Evolutionary conservation across 2,888 invertebrate genomes (phyloP).

Genomic region (Cephus nigrinus): DNA sequence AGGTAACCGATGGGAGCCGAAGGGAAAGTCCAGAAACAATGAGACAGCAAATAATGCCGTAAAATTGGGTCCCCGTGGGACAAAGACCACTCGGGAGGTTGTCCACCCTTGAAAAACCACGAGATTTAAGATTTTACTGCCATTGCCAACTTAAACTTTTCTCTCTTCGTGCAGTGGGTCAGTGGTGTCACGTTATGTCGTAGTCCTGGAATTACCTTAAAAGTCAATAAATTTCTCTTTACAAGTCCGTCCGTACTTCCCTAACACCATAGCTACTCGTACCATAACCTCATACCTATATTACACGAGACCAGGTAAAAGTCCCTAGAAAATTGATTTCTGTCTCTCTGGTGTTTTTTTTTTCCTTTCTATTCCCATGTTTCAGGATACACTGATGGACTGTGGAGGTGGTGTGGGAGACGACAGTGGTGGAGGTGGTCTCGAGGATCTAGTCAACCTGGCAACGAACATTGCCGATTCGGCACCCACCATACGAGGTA

Average conservation of each 20-base stretch:
- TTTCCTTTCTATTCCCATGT: slow-evolving; percentile 1
- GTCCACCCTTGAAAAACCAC: background rate
- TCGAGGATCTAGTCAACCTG: slow-evolving; percentile 48
- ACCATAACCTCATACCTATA: background rate
- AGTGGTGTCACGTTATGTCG: slow-evolving; percentile 17
- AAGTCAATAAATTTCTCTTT: background rate
- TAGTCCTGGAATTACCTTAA: background rate
- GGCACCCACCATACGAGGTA: slow-evolving; percentile 53
- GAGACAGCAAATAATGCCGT: slow-evolving; percentile 22
- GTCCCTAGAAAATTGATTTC: background rate
- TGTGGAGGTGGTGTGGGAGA: slow-evolving; percentile 27
- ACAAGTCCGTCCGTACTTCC: background rate
- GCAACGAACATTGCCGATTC: slow-evolving; percentile 46
- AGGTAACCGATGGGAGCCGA: background rate
- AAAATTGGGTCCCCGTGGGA: slow-evolving; percentile 22
- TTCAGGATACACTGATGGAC: slow-evolving; percentile 59
- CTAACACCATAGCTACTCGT: background rate
- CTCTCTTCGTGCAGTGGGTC: slow-evolving; percentile 35
- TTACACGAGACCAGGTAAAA: background rate
- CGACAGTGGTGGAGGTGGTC: slow-evolving; percentile 44
- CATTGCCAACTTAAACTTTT: slow-evolving; percentile 12
- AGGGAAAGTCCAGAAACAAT: slow-evolving; percentile 9
- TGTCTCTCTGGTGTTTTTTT: background rate
- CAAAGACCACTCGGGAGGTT: background rate
- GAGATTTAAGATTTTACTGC: background rate